phyloP scores from a whole-genome alignment of 2,888 invertebrate genomes.

The Fragum fragum region DNA sequence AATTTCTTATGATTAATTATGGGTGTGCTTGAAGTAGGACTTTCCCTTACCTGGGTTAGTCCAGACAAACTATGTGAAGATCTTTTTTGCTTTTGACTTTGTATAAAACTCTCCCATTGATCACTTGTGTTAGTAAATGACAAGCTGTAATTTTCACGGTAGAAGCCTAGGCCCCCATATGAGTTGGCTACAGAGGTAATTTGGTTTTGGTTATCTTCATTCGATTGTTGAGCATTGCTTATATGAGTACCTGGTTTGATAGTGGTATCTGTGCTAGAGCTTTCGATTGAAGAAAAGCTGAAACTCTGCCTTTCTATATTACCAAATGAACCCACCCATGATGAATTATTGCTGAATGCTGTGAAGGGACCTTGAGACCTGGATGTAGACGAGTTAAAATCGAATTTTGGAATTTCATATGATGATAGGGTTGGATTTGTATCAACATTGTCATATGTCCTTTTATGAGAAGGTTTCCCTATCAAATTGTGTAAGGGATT shows the following conservation, averaged over 20 bases:
- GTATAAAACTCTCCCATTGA: not conserved
- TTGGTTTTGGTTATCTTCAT: too few relatives aligned
- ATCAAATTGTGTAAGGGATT: not conserved
- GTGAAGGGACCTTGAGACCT: not conserved
- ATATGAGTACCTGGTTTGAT: not conserved
- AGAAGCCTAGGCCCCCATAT: not conserved
- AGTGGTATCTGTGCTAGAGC: not conserved
- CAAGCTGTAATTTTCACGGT: not conserved
- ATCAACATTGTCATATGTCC: not conserved
- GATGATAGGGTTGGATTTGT: not conserved
- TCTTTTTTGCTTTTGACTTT: not conserved
- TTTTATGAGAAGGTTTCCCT: not conserved
- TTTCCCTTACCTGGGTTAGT: not conserved
- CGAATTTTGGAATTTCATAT: constrained; percentile 14
- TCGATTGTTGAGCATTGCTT: not conserved
- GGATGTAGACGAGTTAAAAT: not conserved
- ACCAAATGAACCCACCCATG: not conserved
- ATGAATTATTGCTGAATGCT: not conserved
- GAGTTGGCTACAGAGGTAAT: not conserved
- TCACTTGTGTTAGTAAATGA: not conserved
- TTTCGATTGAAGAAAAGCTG: not conserved
- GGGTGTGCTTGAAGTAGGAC: not conserved
- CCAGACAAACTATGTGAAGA: not conserved
- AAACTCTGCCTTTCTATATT: not conserved
- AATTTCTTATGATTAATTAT: not conserved